Evolutionary conservation across 2,113 vertebrate species (phyloP).

Genomic region (Fukomys damarensis): DNA sequence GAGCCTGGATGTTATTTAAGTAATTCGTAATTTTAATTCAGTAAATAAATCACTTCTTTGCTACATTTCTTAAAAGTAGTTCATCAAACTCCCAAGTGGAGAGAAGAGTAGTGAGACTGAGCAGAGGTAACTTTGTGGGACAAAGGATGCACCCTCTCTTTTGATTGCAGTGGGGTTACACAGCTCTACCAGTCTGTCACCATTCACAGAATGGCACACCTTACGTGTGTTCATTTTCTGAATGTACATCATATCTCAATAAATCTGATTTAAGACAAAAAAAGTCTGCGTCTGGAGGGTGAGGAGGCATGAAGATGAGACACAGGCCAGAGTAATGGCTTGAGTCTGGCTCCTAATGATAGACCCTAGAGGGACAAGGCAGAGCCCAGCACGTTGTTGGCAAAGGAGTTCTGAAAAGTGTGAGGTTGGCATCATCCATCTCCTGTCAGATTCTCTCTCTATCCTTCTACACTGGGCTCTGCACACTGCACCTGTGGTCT

Average conservation of each 20-base stretch:
- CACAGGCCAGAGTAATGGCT: not conserved
- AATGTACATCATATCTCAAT: not conserved
- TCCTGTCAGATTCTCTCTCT: not conserved
- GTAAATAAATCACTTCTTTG: slow-evolving; percentile 10
- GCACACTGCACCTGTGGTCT: accelerated
- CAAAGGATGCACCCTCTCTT: not conserved
- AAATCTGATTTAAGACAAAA: not conserved
- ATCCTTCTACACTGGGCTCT: not conserved
- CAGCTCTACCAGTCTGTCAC: not conserved
- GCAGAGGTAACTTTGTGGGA: not conserved
- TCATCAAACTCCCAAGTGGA: not conserved
- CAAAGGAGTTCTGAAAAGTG: not conserved
- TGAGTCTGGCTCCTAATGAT: not conserved
- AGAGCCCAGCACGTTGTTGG: not conserved
- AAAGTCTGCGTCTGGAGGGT: not conserved
- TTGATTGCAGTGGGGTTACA: not conserved
- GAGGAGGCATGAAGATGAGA: not conserved
- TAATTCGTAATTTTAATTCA: not conserved
- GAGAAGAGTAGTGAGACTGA: not conserved
- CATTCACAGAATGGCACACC: not conserved
- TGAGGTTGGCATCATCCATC: not conserved
- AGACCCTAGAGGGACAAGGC: not conserved
- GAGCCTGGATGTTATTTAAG: not conserved
- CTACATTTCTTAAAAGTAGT: not conserved
- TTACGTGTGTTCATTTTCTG: not conserved